Evolutionary conservation across 2,113 vertebrate genomes (phyloP), one percentile per base, ranked within the genome.

Genomic region (Falco punctatus): DNA sequence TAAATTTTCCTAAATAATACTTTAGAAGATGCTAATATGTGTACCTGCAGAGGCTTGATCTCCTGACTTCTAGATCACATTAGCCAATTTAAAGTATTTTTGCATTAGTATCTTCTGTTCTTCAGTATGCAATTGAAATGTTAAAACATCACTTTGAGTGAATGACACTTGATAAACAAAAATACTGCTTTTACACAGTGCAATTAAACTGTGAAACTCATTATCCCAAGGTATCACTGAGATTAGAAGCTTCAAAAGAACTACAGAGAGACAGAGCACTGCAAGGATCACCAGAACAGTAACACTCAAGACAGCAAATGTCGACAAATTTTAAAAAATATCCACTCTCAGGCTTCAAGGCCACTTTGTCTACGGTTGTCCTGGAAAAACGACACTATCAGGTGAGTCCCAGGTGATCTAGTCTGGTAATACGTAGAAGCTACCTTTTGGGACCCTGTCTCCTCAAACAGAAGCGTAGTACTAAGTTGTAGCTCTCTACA

Each of bases 151-250:
- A 11, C 30, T 89, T 33, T n/a, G 88, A 91, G 11, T n/a, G 44
- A 74, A 75, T 75, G 86, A 58, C 61, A 58, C 30, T 52, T 20
- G 35, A 79, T 42, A 61, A 92, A 90, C 12, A 80, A 70, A 93
- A 96, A 71, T 42, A 38, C 1, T 2, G 18, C 51, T 80, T 83
- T 83, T 79, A 66, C 52, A 49, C 28, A 24, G 21, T 44, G 33
- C 42, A 48, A 35, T 74, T 88, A 70, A 70, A 66, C 35, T 49
- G 33, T 71, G 62, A 52, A 72, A 72, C 30, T 67, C 40, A 52
- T 80, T 67, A 86, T 70, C 30, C 32, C 18, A 49, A 48, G 17
- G 33, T 49, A 86, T 26, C 15, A 38, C 32, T 51, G 16, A 71
- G 44, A 75, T 58, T 40, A 90, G 82, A 71, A 64, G 24, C 28